phyloP scores from a whole-genome alignment of 2,113 vertebrate genomes.

The Heptranchias perlo region DNA sequence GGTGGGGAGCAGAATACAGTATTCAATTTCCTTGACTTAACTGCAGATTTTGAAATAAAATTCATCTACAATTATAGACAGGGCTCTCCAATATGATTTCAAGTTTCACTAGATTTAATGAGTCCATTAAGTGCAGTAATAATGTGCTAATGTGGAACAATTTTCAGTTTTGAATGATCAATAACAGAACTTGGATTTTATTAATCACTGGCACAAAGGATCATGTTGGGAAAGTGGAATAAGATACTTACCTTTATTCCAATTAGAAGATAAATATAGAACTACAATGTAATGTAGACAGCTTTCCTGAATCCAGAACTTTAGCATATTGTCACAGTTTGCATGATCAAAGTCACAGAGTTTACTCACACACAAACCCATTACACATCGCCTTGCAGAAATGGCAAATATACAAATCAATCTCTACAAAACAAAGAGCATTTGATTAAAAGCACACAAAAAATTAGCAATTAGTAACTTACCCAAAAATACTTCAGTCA shows the following conservation, averaged over 20 bases:
- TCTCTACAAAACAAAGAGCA: not conserved
- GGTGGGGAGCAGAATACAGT: not conserved
- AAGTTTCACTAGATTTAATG: not conserved
- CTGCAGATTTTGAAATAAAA: no score
- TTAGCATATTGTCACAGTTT: not conserved
- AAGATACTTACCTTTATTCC: not conserved
- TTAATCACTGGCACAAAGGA: not conserved
- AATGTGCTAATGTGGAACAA: not conserved
- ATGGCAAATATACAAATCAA: constrained; percentile 24
- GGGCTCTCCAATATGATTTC: not conserved
- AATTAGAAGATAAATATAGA: not conserved
- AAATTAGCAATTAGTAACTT: not conserved
- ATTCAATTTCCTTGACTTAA: not conserved
- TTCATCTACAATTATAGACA: not conserved
- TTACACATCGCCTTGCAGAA: not conserved
- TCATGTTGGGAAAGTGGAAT: not conserved
- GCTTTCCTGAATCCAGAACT: not conserved
- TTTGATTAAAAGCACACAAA: not conserved
- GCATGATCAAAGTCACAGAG: not conserved
- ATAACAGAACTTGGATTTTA: not conserved
- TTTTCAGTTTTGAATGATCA: not conserved
- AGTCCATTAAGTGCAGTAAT: not conserved
- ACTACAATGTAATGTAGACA: not conserved
- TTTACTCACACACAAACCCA: not conserved
- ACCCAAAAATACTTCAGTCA: not conserved